phyloP scores from a whole-genome alignment of 1,140 invertebrate genomes.

The Drosophila novamexicana region DNA sequence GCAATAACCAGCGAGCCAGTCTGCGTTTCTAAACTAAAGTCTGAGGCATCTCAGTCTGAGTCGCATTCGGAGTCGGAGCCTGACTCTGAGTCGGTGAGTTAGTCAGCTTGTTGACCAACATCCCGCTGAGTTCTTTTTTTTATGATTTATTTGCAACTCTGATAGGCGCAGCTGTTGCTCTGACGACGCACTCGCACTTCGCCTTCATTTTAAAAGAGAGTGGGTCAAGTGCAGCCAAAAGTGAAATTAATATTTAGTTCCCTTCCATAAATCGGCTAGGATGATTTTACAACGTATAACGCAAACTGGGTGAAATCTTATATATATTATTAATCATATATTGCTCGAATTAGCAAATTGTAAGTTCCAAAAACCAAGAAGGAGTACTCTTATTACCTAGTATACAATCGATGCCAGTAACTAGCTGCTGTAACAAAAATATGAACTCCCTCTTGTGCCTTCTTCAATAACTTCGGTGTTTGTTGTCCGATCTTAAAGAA shows the following conservation, averaged over 20 bases:
- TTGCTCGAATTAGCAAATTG: too few relatives aligned
- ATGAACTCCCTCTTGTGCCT: too few relatives aligned
- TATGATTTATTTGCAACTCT: slow-evolving; percentile 66
- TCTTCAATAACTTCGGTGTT: too few relatives aligned
- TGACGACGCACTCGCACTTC: slow-evolving; percentile 44
- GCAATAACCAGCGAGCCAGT: neutral
- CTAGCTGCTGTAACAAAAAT: too few relatives aligned
- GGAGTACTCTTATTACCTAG: too few relatives aligned
- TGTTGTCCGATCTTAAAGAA: too few relatives aligned
- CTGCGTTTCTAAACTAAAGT: too few relatives aligned
- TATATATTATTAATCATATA: too few relatives aligned
- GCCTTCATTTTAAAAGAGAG: slow-evolving; percentile 64
- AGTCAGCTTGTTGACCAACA: slow-evolving; percentile 32
- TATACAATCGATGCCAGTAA: too few relatives aligned
- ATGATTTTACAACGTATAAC: neutral
- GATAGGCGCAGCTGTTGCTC: slow-evolving; percentile 10
- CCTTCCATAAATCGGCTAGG: slow-evolving; percentile 31
- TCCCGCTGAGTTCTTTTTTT: slow-evolving; percentile 74
- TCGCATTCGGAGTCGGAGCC: neutral
- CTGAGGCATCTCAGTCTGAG: too few relatives aligned
- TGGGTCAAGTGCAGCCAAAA: slow-evolving; percentile 81
- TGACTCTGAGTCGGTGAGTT: slow-evolving; percentile 1
- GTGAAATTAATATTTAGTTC: slow-evolving; percentile 73
- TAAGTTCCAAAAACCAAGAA: too few relatives aligned
- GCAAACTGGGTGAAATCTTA: too few relatives aligned